Evolutionary conservation across 2,113 vertebrate species (phyloP).

Genomic region (Erythrolamprus reginae): DNA sequence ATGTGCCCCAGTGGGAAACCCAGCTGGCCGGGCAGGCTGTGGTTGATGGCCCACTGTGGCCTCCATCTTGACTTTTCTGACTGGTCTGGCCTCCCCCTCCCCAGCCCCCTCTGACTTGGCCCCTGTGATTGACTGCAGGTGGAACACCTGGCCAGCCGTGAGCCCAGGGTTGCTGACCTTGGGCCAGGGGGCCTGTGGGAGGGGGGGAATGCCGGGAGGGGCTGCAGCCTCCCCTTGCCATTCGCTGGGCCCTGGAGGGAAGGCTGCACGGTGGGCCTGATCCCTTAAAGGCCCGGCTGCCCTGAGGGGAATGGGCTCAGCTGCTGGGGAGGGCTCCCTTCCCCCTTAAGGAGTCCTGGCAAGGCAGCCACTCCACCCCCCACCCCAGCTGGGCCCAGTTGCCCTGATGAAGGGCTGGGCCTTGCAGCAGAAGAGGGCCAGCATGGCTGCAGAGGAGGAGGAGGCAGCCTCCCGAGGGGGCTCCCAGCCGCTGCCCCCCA

Average conservation of each 20-base stretch:
- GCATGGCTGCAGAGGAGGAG: too few species aligned
- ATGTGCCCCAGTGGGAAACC: too few species aligned
- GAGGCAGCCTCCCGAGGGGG: background rate
- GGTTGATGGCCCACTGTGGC: background rate
- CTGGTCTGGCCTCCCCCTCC: too few species aligned
- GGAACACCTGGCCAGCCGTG: background rate
- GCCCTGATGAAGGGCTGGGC: background rate
- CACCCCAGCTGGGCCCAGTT: too few species aligned
- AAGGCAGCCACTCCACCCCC: background rate
- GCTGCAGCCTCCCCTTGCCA: background rate
- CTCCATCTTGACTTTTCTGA: background rate
- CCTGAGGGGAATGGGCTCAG: background rate
- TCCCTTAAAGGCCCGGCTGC: background rate
- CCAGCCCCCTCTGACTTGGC: too few species aligned
- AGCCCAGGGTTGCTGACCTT: background rate
- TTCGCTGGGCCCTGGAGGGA: too few species aligned
- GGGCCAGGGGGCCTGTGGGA: background rate
- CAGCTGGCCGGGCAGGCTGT: background rate
- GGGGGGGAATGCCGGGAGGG: too few species aligned
- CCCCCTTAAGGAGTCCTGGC: background rate
- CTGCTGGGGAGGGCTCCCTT: background rate
- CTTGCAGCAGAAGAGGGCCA: background rate
- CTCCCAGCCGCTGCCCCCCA: background rate
- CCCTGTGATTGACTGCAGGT: background rate
- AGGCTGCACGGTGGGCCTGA: too few species aligned